These are phyloP conservation scores for Colletes gigas DNA, from an alignment of 1,140 invertebrate genomes.

Conservation along the genomic window DNA sequence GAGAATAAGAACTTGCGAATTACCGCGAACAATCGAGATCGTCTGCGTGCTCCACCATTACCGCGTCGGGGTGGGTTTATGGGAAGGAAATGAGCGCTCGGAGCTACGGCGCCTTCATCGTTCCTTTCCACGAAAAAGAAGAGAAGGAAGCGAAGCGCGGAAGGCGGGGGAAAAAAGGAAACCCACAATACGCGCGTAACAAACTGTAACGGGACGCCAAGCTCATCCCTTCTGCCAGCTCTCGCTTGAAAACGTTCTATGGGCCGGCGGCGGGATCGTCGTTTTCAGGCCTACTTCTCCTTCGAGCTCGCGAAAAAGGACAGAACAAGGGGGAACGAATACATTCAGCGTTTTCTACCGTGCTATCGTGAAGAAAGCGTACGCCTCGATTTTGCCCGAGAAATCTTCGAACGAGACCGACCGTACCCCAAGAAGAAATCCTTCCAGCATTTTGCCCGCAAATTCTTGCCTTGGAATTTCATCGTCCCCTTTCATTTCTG, in stretches of 20 bases:
- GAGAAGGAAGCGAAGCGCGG: slow-evolving; percentile 7
- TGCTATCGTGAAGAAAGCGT: slow-evolving; percentile 19
- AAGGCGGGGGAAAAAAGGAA: slow-evolving; percentile 29
- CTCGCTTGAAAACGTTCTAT: slow-evolving; percentile 59
- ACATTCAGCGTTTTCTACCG: slow-evolving; percentile 54
- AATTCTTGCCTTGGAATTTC: slow-evolving; percentile 6
- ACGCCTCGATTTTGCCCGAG: slow-evolving; percentile 26
- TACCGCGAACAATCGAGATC: slow-evolving; percentile 50
- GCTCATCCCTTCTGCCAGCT: slow-evolving; percentile 35
- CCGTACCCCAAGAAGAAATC: background rate
- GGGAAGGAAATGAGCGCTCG: slow-evolving; percentile 58
- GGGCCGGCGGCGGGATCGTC: slow-evolving; percentile 24
- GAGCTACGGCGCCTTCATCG: slow-evolving; percentile 32
- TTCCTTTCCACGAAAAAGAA: slow-evolving; percentile 28
- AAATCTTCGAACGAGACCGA: background rate
- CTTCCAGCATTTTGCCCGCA: slow-evolving; percentile 4
- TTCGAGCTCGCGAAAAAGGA: slow-evolving; percentile 1
- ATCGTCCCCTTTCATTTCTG: background rate
- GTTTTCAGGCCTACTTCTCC: slow-evolving; percentile 52
- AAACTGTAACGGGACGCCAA: slow-evolving; percentile 44
- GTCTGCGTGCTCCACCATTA: slow-evolving; percentile 52
- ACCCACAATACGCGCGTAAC: slow-evolving; percentile 63
- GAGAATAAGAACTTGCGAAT: slow-evolving; percentile 38
- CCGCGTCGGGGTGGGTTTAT: slow-evolving; percentile 45
- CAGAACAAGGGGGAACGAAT: slow-evolving; percentile 7